Percentiles rank a stretch among this genome's conserved stretches.
These are phyloP conservation scores for Fregata magnificens DNA, from an alignment of 2,113 vertebrate genomes.

Conservation along the genomic window DNA sequence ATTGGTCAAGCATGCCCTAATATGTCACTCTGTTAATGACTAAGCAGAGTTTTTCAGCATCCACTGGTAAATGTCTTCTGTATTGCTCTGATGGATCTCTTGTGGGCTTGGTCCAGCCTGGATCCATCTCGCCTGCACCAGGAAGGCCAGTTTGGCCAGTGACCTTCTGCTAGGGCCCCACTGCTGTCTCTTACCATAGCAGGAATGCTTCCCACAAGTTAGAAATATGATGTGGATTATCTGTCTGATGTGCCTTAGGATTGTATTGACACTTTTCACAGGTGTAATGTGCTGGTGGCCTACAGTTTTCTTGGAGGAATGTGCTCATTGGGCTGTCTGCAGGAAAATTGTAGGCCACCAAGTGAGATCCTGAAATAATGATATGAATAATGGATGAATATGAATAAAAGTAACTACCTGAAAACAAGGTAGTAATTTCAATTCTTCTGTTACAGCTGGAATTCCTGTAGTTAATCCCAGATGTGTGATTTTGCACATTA, in stretches of 20 bases:
- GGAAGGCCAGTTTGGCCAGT: background rate
- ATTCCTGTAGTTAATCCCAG: background rate
- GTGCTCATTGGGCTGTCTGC: background rate
- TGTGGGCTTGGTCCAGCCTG: background rate
- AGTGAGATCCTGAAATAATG: background rate
- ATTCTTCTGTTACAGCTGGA: background rate
- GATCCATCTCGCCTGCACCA: background rate
- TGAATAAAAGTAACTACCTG: too few species aligned
- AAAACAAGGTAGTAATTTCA: background rate
- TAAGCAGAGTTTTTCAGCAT: background rate
- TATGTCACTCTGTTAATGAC: background rate
- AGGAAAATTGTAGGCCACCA: background rate
- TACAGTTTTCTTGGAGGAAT: background rate
- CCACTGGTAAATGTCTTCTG: background rate
- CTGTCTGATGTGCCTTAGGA: background rate
- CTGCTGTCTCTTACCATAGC: background rate
- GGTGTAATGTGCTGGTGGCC: too few species aligned
- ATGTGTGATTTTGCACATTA: background rate
- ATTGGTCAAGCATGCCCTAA: background rate
- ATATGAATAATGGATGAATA: too few species aligned
- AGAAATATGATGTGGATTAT: background rate
- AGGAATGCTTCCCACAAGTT: background rate
- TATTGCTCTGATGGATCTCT: background rate
- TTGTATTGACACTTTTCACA: fast-evolving
- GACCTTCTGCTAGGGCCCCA: background rate